Evolutionary conservation across 2,113 vertebrate genomes (phyloP).

Genomic region (Oncorhynchus nerka): DNA sequence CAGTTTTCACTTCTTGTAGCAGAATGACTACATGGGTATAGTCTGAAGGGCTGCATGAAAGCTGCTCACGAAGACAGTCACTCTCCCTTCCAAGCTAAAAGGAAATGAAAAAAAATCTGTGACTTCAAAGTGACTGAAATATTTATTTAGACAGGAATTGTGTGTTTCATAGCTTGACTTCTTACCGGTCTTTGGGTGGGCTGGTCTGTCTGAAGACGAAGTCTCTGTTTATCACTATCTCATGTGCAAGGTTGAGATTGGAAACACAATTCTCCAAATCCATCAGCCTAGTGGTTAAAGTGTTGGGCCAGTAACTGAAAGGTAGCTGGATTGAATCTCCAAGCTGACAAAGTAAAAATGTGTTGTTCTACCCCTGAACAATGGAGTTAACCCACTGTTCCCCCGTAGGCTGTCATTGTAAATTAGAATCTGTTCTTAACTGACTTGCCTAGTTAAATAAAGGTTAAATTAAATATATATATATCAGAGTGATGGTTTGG

Average conservation of each 20-base stretch:
- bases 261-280: slow-evolving; percentile 55
- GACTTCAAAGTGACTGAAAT: neutral
- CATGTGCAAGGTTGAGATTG: slow-evolving; percentile 58
- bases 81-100: slow-evolving; percentile 64
- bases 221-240: slow-evolving; percentile 60
- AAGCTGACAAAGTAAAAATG: too few relatives aligned
- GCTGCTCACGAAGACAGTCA: slow-evolving; percentile 71
- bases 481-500: slow-evolving; percentile 40
- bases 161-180: neutral
- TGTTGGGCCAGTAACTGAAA: too few relatives aligned
- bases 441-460: too few relatives aligned
- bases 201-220: slow-evolving; percentile 52
- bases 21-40: slow-evolving; percentile 67
- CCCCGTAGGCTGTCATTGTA: too few relatives aligned
- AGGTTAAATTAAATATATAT: too few relatives aligned
- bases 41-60: slow-evolving; percentile 66
- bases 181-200: slow-evolving; percentile 65
- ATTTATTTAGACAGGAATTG: neutral
- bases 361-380: too few relatives aligned
- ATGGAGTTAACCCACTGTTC: too few relatives aligned
- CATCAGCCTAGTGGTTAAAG: slow-evolving; percentile 3
- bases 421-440: too few relatives aligned
- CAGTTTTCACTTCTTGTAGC: slow-evolving; percentile 78
- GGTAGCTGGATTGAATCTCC: too few relatives aligned
- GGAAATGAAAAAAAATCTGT: neutral